Evolutionary conservation across 2,113 vertebrate species (phyloP), one percentile per base, ranked within the genome.

Genomic region (Mustela nigripes): DNA sequence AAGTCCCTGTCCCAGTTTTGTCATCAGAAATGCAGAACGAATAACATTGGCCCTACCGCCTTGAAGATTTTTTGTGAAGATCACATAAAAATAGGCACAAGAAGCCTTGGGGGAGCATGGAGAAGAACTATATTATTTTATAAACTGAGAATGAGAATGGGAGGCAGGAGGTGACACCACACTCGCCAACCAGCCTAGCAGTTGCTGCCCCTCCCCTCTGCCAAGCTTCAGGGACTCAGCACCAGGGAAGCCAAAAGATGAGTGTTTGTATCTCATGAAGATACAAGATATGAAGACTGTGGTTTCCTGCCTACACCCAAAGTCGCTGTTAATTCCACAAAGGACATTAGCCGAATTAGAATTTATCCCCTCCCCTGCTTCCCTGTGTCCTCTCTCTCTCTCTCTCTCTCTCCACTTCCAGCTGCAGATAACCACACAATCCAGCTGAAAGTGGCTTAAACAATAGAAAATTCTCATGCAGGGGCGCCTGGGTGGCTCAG

Each of bases 1-100:
- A 95, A 96, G 85, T 88, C 81, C 45, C 5, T 42, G 98, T 88
- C 98, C 98, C 91, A 97, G 96, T 97, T 98, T 97, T 95, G 85
- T 95, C 85, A 83, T 89, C 39, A 93, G 65, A 95, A 98, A 96
- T 88, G 85, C 88, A 95, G 78, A 50, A 81, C 62, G 36, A 90
- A 69, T 56, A 79, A 33, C 85, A 81, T 78, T 90, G 67, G 21
- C 39, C 31, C 83, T 63, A 31, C 56, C 0, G 2, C 74, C 80
- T 82, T 65, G 62, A 85, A 93, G 69, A 71, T 16, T 53, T 79
- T 83, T 53, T 81, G 7, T 53, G 15, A 76, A 31, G 21, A 79
- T 39, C 79, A 45, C 24, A 4, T 48, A 76, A 78, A 96, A 69
- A 92, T 31, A 14, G 65, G 60, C 76, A 42, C 5, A 53, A 42